Percentiles rank a stretch among this genome's conserved stretches.
phyloP scores from a whole-genome alignment of 1,140 invertebrate genomes.

The Copidosoma floridanum region DNA sequence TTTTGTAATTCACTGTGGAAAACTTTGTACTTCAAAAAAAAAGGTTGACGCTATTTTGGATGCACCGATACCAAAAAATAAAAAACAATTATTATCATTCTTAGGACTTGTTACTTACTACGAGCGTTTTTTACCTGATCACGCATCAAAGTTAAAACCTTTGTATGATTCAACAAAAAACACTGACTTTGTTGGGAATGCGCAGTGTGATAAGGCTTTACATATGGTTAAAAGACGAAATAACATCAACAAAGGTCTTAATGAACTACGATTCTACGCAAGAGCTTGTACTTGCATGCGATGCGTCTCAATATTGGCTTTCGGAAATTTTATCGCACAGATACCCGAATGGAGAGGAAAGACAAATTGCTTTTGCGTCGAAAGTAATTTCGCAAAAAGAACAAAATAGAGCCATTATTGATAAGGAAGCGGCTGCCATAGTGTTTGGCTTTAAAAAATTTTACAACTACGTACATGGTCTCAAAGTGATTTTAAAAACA shows the following conservation, averaged over 20 bases:
- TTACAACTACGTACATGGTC: constrained; percentile 55
- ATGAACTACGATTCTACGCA: neutral
- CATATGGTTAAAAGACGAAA: neutral
- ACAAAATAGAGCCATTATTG: no score
- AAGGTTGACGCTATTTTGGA: constrained; percentile 29
- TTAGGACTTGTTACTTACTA: no score
- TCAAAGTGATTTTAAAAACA: constrained; percentile 42
- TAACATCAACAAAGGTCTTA: neutral
- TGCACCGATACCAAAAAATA: constrained; percentile 23
- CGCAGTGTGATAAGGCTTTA: neutral
- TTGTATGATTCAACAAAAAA: constrained; percentile 18
- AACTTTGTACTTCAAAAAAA: constrained; percentile 31
- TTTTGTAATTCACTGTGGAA: constrained; percentile 32
- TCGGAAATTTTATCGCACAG: neutral
- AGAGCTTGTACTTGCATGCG: no score
- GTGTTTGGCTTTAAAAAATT: no score
- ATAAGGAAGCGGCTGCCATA: no score
- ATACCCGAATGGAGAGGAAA: neutral
- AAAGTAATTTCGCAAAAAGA: no score
- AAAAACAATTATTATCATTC: no score
- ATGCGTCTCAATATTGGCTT: neutral
- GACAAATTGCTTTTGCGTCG: constrained; percentile 3
- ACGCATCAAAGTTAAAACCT: constrained; percentile 13
- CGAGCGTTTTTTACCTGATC: constrained; percentile 20
- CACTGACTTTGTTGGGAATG: neutral